Conservation (phyloP, 2,797 vertebrate species). For the Channa striata region DNA sequence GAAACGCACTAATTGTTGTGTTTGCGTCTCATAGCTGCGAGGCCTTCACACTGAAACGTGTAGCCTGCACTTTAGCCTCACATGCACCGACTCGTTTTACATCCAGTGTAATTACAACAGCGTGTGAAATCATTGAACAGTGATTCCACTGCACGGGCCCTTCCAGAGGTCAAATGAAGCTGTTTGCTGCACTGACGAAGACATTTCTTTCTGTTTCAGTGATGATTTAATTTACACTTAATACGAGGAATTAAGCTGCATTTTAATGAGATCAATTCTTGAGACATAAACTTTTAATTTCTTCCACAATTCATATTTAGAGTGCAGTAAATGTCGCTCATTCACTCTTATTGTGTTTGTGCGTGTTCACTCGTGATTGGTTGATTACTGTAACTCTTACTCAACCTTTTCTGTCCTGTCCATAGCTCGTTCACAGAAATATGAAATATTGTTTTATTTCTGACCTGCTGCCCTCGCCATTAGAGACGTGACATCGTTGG, state of each 20-base stretch:
- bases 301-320: conserved; percentile 8
- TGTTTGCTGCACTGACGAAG: conserved; percentile 15
- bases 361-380: background rate
- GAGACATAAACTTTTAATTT: background rate
- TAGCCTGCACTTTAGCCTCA: conserved; percentile 27
- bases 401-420: background rate
- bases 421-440: background rate
- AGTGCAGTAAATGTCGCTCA: background rate
- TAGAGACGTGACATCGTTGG: no score
- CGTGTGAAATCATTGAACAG: conserved; percentile 35
- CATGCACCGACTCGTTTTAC: conserved; percentile 43
- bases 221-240: conserved; percentile 21
- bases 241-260: conserved; percentile 16
- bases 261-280: conserved; percentile 7
- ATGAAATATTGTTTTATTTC: conserved; percentile 6
- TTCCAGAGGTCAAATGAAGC: conserved; percentile 40
- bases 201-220: conserved; percentile 12
- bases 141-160: conserved; percentile 9
- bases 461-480: background rate
- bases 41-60: conserved; percentile 37
- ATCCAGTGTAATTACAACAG: conserved; percentile 39
- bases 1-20: conserved; percentile 6
- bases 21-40: conserved; percentile 30
- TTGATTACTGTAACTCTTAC: background rate
- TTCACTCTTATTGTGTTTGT: background rate